Evolutionary conservation across 2,888 invertebrate species (phyloP).

Genomic region (Drosophila nigritarsus): DNA sequence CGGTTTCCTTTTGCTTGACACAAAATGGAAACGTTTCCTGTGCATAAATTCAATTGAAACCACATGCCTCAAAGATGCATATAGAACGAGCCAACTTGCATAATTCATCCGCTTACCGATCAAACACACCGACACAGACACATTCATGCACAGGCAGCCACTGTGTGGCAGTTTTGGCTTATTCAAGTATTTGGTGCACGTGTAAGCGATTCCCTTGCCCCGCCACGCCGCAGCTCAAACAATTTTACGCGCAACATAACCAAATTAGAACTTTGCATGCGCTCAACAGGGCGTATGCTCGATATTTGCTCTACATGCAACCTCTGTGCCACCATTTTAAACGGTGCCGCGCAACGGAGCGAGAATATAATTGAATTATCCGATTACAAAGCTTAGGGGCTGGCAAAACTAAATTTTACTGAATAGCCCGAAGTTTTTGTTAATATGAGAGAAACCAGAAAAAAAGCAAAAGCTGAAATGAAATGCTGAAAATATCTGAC

Average conservation of each 20-base stretch:
- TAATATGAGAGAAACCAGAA: not conserved
- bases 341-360: not conserved
- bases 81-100: constrained; percentile 36
- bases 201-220: constrained; percentile 1
- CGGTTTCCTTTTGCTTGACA: constrained; percentile 16
- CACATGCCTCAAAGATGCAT: constrained; percentile 26
- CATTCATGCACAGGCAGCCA: not conserved
- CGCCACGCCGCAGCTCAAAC: not conserved
- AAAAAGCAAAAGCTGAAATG: not conserved
- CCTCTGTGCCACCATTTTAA: constrained; percentile 10
- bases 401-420: not conserved
- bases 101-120: constrained; percentile 47
- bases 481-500: not conserved
- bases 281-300: constrained; percentile 58
- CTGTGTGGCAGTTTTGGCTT: not conserved
- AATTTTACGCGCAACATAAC: constrained; percentile 37
- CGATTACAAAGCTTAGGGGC: not conserved
- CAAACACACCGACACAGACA: constrained; percentile 11
- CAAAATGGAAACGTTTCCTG: constrained; percentile 41
- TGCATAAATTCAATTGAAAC: constrained; percentile 53
- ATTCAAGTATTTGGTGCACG: constrained; percentile 31
- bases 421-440: not conserved
- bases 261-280: constrained; percentile 47
- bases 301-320: constrained; percentile 19
- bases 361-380: constrained; percentile 1